phyloP scores from a whole-genome alignment of 2,888 invertebrate genomes.

The Miltochrista miniata region DNA sequence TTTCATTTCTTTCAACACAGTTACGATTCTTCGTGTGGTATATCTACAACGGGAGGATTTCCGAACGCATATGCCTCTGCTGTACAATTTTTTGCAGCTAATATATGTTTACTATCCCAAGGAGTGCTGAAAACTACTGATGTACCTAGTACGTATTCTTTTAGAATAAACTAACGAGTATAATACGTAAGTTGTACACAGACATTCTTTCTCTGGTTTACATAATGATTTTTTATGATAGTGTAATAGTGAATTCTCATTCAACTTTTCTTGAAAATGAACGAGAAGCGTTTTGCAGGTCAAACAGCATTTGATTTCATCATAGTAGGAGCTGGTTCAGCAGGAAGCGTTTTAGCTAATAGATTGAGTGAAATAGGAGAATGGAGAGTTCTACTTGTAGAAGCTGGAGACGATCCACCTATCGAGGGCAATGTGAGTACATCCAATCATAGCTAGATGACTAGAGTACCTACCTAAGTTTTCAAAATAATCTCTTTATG shows the following conservation, averaged over 20 bases:
- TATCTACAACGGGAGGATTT: conserved; percentile 7
- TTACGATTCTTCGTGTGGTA: conserved; percentile 5
- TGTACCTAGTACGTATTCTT: background rate
- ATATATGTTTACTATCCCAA: conserved; percentile 14
- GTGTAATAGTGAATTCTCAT: too few species aligned
- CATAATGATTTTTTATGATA: too few species aligned
- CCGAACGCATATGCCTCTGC: conserved; percentile 3
- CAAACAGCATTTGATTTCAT: conserved; percentile 45
- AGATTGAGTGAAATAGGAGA: conserved; percentile 41
- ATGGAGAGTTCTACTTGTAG: conserved; percentile 70
- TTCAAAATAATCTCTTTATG: too few species aligned
- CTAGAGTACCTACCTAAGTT: too few species aligned
- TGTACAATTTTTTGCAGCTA: conserved; percentile 12
- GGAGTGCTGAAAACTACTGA: background rate
- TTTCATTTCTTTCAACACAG: background rate
- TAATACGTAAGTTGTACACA: too few species aligned
- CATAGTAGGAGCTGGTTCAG: conserved; percentile 49
- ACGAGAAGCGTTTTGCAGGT: conserved; percentile 24
- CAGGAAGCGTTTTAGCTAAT: conserved; percentile 50
- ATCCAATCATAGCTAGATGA: too few species aligned
- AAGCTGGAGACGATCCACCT: conserved; percentile 68
- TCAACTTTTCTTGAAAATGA: too few species aligned
- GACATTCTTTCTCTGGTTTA: too few species aligned
- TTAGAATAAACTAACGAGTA: too few species aligned
- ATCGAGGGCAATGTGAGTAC: conserved; percentile 14